Base-by-base conservation (phyloP, 2,888 invertebrate species). In the Drosophila antonietae region DNA sequence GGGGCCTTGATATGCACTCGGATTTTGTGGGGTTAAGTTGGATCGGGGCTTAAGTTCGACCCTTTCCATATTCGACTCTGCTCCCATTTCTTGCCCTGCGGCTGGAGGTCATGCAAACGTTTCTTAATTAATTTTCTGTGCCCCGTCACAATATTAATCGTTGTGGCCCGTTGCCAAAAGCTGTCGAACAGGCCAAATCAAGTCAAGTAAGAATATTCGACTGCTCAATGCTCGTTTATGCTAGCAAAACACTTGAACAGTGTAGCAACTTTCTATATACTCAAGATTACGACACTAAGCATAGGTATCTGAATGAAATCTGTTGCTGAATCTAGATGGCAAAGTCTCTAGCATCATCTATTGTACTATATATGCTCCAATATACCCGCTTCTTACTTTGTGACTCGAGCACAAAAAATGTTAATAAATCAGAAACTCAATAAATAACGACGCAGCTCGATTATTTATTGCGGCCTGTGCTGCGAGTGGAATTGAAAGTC, bases 91-190 rank as follows among this genome's bases (percentile, higher is more conserved):
- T 18, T 57, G 44, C 47, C 80, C 63, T 31, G 20, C 33, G 64
- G 80, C 53, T 79, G 57, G 59, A 64, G 77, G 80, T 80, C 77
- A 80, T 33, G 20, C 43, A 41, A 55, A 43, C 33, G 68, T 49
- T 75, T 39, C 46, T 62, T 77, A 71, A 77, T 77, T 79, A 61
- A 67, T 77, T 77, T 58, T 66, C 33, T 49, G 60, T 63, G 51
- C 20, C 41, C 71, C 75, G 77, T 71, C 77, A 71, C 55, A 79
- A 59, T 61, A 77, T 70, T 79, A 77, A 75, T 77, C 71, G 75
- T 55, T 49, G 8, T 52, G 58, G 56, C 57, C 44, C 44, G 53
- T 60, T 71, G 78, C 73, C 64, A 58, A 61, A 60, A 74, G 60
- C 74, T 55, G 46, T 37, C 39, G 20, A 31, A 23, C 51, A 39